Percentiles rank a stretch among this genome's conserved stretches.
These are phyloP conservation scores for Syngnathus typhle DNA, from an alignment of 2,113 vertebrate genomes.

Conservation along the genomic window DNA sequence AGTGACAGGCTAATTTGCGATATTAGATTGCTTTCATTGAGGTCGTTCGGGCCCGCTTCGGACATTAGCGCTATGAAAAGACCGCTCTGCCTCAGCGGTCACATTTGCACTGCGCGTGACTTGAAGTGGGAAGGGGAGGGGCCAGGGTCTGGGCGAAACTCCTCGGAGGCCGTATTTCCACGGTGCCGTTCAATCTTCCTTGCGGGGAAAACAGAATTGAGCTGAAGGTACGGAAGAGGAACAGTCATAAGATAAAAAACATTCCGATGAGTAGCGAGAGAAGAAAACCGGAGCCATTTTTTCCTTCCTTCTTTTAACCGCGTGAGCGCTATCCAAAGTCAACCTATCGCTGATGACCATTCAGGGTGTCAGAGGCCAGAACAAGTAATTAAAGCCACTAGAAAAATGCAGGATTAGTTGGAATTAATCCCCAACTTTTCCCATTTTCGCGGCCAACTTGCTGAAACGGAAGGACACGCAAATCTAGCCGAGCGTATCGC, in stretches of 20 bases:
- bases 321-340: constrained; percentile 21
- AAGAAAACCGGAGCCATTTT: background rate
- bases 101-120: constrained; percentile 33
- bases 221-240: constrained; percentile 4
- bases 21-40: constrained; percentile 63
- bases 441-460: constrained; percentile 55
- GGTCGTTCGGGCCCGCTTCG: constrained; percentile 52
- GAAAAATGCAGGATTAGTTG: constrained; percentile 56
- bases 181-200: constrained; percentile 34
- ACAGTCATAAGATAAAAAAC: constrained; percentile 13
- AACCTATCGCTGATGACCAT: constrained; percentile 47
- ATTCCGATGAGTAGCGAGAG: constrained; percentile 13
- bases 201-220: background rate
- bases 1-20: constrained; percentile 69
- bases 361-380: constrained; percentile 49
- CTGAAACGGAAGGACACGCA: constrained; percentile 56
- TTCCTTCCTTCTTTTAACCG: background rate
- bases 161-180: constrained; percentile 35
- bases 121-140: background rate
- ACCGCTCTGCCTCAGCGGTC: constrained; percentile 45
- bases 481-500: constrained; percentile 54
- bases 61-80: constrained; percentile 42
- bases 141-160: background rate
- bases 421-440: constrained; percentile 63
- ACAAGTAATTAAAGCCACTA: constrained; percentile 64